Evolutionary conservation across 1,140 invertebrate species (phyloP), one percentile per base, ranked within the genome.

Genomic region (Chlorops oryzae): DNA sequence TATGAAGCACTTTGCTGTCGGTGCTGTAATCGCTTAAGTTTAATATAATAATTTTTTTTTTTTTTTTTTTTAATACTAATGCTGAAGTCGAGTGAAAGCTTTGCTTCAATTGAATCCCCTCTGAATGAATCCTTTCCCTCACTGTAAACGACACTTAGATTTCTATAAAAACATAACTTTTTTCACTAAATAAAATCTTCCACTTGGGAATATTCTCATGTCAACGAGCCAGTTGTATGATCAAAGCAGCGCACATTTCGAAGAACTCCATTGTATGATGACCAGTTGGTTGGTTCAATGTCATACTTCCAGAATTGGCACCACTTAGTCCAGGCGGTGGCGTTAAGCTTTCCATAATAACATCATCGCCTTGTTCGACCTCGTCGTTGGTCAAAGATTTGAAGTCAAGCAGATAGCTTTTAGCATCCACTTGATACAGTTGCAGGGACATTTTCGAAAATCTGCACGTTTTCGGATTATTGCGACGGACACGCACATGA

Each of bases 211-310:
- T n/a, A n/a, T n/a, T n/a, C n/a, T n/a, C n/a, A n/a, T n/a, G n/a
- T 58, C 80, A 98, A 75, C 95, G 87, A 23, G 96, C 96, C 42
- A 99, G 77, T 63, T 98, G 94, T 42, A 95, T 96, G 60, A 99
- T 99, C 13, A 99, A 78, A 22, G 92, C 90, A 20, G 96, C 94
- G 74, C 96, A 99, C 93, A 99, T 98, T 78, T 99, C 96, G 74
- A 99, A 99, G 77, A 99, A 99, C 78, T 99, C 96, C 90, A 99
- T 96, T 3, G 95, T 98, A 73, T 98, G 93, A 66, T 98, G 94
- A 21, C 85, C 81, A 10, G 69, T 69, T 57, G 75, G 64, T 50
- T 74, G 66, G n/a, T n/a, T n/a, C 47, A 53, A 63, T 37, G 60
- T 61, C 70, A 59, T 65, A 15, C 51, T 9, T 59, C 70, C 38